Percentiles rank a stretch among this genome's conserved stretches.
Conservation (phyloP, 2,797 vertebrate species). For the Chromis chromis region DNA sequence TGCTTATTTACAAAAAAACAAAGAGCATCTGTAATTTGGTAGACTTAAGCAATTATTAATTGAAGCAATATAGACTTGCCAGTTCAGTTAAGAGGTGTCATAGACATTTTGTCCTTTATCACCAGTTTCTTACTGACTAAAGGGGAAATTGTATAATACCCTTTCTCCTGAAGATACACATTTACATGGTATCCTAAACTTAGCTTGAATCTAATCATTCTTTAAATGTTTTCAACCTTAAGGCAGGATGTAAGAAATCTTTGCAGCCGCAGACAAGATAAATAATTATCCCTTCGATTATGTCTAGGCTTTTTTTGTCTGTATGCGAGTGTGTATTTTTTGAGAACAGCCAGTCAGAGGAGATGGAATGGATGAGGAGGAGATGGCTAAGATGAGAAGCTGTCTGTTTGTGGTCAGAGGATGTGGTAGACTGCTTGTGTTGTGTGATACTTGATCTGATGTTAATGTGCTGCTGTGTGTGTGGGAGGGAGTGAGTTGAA, state of each 20-base stretch:
- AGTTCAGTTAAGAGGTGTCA: too few relatives aligned
- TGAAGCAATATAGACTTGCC: not conserved
- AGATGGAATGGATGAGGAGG: constrained; percentile 62
- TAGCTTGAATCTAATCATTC: constrained; percentile 1
- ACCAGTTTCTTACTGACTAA: too few relatives aligned
- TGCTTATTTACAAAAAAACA: not conserved
- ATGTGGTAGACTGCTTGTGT: constrained; percentile 83
- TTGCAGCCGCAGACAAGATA: constrained; percentile 1
- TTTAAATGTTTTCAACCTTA: constrained; percentile 9
- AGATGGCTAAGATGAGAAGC: constrained; percentile 78
- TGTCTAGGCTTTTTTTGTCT: not conserved
- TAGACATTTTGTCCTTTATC: too few relatives aligned
- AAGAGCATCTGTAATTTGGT: not conserved
- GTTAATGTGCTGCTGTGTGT: constrained; percentile 87
- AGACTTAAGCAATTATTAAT: constrained; percentile 1
- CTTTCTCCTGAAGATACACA: not conserved
- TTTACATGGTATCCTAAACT: constrained; percentile 5
- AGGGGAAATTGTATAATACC: not conserved
- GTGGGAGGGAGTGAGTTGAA: constrained; percentile 77
- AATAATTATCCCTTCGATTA: constrained; percentile 11
- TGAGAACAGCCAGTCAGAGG: constrained; percentile 52
- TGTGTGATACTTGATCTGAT: constrained; percentile 89
- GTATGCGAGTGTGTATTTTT: not conserved
- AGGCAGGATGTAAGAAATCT: constrained; percentile 25
- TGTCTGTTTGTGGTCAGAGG: constrained; percentile 85